These are phyloP conservation scores for Plagodis dolabraria DNA, from an alignment of 2,888 invertebrate species.

Conservation along the genomic window DNA sequence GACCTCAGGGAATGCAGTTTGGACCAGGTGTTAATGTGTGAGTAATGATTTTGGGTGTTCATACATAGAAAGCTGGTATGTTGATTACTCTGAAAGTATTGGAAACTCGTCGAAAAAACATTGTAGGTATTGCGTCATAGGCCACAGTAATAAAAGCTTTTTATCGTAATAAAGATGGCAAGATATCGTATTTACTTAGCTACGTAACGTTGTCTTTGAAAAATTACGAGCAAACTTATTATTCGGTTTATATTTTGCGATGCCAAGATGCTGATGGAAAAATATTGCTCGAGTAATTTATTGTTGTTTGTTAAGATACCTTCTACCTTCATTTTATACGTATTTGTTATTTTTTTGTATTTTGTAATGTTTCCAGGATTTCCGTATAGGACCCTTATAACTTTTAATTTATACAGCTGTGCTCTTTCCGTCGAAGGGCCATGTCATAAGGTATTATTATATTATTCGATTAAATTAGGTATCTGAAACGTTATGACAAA, in stretches of 20 bases:
- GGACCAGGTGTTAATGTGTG: slow-evolving; percentile 46
- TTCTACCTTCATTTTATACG: no score
- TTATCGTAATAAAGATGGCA: slow-evolving; percentile 3
- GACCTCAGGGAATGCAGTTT: slow-evolving; percentile 67
- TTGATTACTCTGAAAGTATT: slow-evolving; percentile 17
- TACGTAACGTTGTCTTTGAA: neutral
- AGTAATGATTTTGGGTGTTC: slow-evolving; percentile 54
- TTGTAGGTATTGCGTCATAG: slow-evolving; percentile 15
- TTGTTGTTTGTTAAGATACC: no score
- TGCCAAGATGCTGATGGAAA: neutral
- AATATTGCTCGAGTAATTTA: no score
- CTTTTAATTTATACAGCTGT: no score
- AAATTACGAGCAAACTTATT: neutral
- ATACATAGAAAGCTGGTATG: slow-evolving; percentile 30
- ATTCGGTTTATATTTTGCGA: no score
- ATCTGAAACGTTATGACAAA: no score
- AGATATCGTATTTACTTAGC: slow-evolving; percentile 5
- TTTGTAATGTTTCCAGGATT: no score
- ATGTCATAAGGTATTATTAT: no score
- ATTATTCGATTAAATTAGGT: no score
- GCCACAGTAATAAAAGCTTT: neutral
- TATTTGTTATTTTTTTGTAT: no score
- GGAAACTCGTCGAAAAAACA: slow-evolving; percentile 17
- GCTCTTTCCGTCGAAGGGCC: no score
- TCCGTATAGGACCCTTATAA: no score